Conservation (phyloP, 2,888 invertebrate species). For the Cosmia pyralina region DNA sequence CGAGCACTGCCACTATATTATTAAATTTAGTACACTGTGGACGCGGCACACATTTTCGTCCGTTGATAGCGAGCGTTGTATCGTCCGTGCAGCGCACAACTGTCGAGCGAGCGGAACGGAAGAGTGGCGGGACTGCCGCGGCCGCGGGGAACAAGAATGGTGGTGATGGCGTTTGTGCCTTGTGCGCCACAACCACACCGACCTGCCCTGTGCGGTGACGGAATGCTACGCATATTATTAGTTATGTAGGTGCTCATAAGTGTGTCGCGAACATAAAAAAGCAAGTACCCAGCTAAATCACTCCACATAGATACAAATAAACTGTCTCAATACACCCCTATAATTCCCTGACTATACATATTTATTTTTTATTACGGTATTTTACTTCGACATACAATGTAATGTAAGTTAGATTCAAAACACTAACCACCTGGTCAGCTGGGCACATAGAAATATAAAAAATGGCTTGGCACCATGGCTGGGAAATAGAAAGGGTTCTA, state of each 20-base stretch:
- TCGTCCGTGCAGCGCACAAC: conserved; percentile 83
- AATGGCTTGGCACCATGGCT: neutral
- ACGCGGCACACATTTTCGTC: conserved; percentile 82
- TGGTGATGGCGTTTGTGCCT: conserved; percentile 70
- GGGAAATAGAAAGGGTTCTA: neutral
- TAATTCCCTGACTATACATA: neutral
- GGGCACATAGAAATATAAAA: no score
- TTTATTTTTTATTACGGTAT: neutral
- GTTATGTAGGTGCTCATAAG: conserved; percentile 51
- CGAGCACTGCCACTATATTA: conserved; percentile 81
- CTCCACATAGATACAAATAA: conserved; percentile 35
- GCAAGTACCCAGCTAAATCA: conserved; percentile 30
- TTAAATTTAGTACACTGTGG: conserved; percentile 77
- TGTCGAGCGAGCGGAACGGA: conserved; percentile 72
- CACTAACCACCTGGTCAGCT: neutral
- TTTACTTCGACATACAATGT: neutral
- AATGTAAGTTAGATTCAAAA: neutral
- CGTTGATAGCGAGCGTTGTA: conserved; percentile 79
- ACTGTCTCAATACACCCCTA: neutral
- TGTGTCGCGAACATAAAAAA: conserved; percentile 51
- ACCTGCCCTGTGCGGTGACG: conserved; percentile 70
- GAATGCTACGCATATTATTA: conserved; percentile 71
- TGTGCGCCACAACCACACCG: conserved; percentile 58
- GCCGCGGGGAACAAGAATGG: conserved; percentile 73
- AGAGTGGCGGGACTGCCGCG: conserved; percentile 64